Evolutionary conservation across 2,888 invertebrate species (phyloP).

Genomic region (Pseudanteris insignis): DNA sequence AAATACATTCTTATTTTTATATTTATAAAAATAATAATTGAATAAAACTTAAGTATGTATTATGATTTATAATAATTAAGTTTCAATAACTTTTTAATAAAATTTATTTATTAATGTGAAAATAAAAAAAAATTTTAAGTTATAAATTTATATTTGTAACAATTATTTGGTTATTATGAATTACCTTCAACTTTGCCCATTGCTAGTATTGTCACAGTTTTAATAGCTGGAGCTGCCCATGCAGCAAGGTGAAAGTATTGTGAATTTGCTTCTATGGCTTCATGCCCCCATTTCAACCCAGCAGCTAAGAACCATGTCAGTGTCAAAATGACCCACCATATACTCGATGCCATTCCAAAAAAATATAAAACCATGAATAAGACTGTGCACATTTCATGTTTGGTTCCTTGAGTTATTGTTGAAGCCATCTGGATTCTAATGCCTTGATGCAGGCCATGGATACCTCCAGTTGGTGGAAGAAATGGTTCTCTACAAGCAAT

Average conservation of each 20-base stretch:
- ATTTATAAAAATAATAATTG: no score
- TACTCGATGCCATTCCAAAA: constrained; percentile 95
- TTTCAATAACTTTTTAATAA: neutral
- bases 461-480: constrained; percentile 75
- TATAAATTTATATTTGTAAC: no score
- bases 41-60: neutral
- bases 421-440: constrained; percentile 80
- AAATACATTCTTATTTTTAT: neutral
- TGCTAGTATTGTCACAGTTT: constrained; percentile 93
- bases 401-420: constrained; percentile 88
- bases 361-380: constrained; percentile 96
- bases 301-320: constrained; percentile 97
- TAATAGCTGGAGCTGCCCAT: constrained; percentile 97
- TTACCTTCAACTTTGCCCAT: constrained; percentile 95
- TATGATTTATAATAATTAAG: neutral
- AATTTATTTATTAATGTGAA: neutral
- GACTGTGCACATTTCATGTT: constrained; percentile 86
- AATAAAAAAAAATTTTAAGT: neutral
- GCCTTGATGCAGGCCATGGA: constrained; percentile 27
- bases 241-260: constrained; percentile 97
- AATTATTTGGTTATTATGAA: no score
- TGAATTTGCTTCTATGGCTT: constrained; percentile 96
- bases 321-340: constrained; percentile 97
- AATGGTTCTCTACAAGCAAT: constrained; percentile 87
- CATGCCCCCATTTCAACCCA: constrained; percentile 97